Evolutionary conservation across 2,113 vertebrate genomes (phyloP), one percentile per base, ranked within the genome.

Genomic region (Eublepharis macularius): DNA sequence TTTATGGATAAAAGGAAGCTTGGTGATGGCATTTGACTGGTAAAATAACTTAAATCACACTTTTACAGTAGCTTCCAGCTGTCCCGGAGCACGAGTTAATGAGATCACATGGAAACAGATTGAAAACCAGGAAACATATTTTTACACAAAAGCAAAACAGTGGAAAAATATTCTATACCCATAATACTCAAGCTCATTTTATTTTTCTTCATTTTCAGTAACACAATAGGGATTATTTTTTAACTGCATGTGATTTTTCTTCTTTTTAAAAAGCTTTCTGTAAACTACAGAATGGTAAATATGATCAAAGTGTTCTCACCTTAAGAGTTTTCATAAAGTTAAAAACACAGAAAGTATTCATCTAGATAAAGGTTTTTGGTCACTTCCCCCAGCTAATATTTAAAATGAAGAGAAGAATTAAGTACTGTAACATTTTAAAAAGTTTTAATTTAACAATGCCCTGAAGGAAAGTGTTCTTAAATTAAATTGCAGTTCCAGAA

Each of bases 71-170:
- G 88, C 91, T 92, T 91, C 86, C 87, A 92, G 91, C 87, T 91
- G 93, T 93, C 92, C 95, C 34, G 49, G 85, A 90, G 94, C 92
- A 86, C 29, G 24, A 86, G 80, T 72, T 91, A 92, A 91, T 68
- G 84, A 93, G 91, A 92, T 90, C 94, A 90, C 83, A 91, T 88
- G 94, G 95, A 95, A 96, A 95, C 92, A 92, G 83, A 89, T 26
- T 89, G 83, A 2, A 16, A 92, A 92, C 84, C 95, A 96, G 96
- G 96, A 96, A 96, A 96, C 94, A 94, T 85, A 94, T 92, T 95
- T 83, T 90, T 81, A 89, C 34, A 91, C 66, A 80, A 87, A 90
- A 93, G 84, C 92, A 90, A 92, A 93, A 93, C 93, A 93, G 93
- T 92, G 94, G 95, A 95, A 95, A 94, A 92, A 88, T 57, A 90